These are phyloP conservation scores for Okamejei kenojei DNA, from an alignment of 2,797 vertebrate species.

Conservation along the genomic window DNA sequence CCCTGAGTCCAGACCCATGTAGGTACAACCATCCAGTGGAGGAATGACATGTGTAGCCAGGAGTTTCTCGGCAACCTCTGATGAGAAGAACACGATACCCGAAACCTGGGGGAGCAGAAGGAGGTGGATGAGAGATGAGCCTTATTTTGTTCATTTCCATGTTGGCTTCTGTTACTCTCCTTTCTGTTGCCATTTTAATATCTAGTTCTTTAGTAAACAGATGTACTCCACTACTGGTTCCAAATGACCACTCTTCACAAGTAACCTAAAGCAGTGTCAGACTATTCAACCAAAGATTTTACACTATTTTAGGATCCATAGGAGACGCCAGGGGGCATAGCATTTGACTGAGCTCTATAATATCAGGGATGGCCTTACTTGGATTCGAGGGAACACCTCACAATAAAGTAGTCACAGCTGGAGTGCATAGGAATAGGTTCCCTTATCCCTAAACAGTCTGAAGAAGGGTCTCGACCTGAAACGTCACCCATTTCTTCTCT, in stretches of 20 bases:
- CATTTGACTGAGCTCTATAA: neutral
- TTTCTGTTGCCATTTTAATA: neutral
- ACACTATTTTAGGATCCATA: neutral
- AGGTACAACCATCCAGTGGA: conserved; percentile 87
- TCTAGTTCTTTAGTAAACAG: neutral
- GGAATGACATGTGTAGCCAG: conserved; percentile 77
- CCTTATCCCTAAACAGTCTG: too few species aligned
- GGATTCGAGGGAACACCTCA: neutral
- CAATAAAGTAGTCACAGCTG: neutral
- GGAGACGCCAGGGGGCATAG: neutral
- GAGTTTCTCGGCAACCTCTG: conserved; percentile 71
- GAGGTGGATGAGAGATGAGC: neutral
- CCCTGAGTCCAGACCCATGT: conserved; percentile 88
- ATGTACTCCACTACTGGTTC: neutral
- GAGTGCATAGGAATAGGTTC: neutral
- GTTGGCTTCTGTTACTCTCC: neutral
- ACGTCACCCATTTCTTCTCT: too few species aligned
- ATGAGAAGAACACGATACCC: conserved; percentile 81
- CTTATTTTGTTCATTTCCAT: neutral
- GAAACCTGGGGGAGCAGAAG: conserved; percentile 66
- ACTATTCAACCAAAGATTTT: neutral
- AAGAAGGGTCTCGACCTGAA: too few species aligned
- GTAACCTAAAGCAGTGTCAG: neutral
- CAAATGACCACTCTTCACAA: neutral
- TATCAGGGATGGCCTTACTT: neutral